Evolutionary conservation across 2,888 invertebrate species (phyloP).

Genomic region (Diarsia dahlii): DNA sequence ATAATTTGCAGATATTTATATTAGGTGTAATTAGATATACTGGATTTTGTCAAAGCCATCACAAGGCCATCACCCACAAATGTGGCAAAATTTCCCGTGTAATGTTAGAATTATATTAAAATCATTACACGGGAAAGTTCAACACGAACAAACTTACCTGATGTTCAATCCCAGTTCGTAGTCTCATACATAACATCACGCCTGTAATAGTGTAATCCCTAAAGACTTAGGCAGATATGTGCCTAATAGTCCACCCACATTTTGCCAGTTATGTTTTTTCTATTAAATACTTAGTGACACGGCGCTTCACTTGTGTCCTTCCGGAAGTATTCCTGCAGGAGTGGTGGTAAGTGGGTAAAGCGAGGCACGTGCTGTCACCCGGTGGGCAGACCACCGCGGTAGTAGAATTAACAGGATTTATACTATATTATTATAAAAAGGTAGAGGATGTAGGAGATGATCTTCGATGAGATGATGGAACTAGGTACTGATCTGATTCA

Average conservation of each 20-base stretch:
- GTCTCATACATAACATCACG: not conserved
- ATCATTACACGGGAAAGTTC: not conserved
- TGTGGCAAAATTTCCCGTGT: too few relatives aligned
- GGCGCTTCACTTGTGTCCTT: slow-evolving; percentile 65
- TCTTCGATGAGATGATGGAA: too few relatives aligned
- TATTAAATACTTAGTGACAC: slow-evolving; percentile 3
- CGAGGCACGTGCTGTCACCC: slow-evolving; percentile 52
- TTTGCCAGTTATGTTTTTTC: not conserved
- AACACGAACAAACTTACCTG: not conserved
- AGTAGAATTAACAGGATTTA: not conserved
- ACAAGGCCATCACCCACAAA: too few relatives aligned
- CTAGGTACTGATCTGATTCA: not conserved
- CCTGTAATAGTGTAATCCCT: too few relatives aligned
- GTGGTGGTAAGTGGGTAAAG: slow-evolving; percentile 18
- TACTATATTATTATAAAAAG: not conserved
- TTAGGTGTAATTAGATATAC: not conserved
- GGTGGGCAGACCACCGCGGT: slow-evolving; percentile 46
- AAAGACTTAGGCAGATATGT: too few relatives aligned
- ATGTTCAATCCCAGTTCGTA: not conserved
- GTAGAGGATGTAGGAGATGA: not conserved
- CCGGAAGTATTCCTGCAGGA: slow-evolving; percentile 69
- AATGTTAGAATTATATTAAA: too few relatives aligned
- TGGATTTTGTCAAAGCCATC: not conserved
- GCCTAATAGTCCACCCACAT: too few relatives aligned
- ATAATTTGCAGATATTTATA: too few relatives aligned